Conservation (phyloP, 2,113 vertebrate genomes). For the Coturnix japonica region DNA sequence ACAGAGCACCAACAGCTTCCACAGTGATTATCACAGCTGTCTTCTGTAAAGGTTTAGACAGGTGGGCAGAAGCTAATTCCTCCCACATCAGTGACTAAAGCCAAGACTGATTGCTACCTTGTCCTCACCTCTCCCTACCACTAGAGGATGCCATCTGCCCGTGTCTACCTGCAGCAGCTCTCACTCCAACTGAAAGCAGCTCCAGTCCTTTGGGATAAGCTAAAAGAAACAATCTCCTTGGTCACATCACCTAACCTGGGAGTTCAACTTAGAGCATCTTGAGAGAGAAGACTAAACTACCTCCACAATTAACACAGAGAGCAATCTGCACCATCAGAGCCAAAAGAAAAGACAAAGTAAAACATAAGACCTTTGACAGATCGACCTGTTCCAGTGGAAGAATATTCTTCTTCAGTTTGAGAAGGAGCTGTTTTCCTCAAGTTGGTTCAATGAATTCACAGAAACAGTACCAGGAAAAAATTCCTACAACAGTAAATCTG, state of each 20-base stretch:
- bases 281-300: not conserved
- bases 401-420: not conserved
- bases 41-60: not conserved
- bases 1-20: not conserved
- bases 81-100: not conserved
- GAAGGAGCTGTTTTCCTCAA: not conserved
- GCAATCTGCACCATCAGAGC: not conserved
- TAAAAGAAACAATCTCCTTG: not conserved
- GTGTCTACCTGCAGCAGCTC: accelerated
- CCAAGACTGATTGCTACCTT: not conserved
- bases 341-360: not conserved
- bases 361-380: not conserved
- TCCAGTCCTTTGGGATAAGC: not conserved
- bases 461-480: not conserved
- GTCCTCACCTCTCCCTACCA: not conserved
- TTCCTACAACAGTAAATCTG: not conserved
- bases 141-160: not conserved
- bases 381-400: not conserved
- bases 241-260: not conserved
- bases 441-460: not conserved
- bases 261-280: not conserved
- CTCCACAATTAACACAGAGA: not conserved
- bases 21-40: accelerated
- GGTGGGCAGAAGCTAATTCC: not conserved
- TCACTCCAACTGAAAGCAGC: not conserved